phyloP scores from a whole-genome alignment of 2,888 invertebrate genomes.

The Serripes groenlandicus region DNA sequence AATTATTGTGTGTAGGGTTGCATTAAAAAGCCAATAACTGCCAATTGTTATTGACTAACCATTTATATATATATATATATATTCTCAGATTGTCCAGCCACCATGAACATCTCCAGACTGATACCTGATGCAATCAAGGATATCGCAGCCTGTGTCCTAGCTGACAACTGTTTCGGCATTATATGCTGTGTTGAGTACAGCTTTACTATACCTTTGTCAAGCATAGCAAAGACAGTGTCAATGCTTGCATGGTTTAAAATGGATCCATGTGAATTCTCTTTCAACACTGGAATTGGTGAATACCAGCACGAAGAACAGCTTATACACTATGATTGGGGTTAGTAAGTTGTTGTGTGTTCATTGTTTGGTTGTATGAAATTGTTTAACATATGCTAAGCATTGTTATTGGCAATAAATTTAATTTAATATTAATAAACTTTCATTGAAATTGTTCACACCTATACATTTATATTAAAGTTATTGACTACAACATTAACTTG shows the following conservation, averaged over 20 bases:
- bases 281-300: constrained; percentile 34
- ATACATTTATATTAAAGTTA: no score
- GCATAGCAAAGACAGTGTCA: constrained; percentile 34
- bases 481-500: no score
- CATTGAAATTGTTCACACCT: no score
- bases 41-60: no score
- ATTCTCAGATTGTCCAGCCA: constrained; percentile 44
- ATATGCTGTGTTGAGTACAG: constrained; percentile 62
- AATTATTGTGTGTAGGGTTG: no score
- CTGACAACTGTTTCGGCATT: constrained; percentile 70
- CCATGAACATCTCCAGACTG: constrained; percentile 37
- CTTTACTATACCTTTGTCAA: constrained; percentile 61
- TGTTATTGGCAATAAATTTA: no score
- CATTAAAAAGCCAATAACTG: no score
- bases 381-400: no score
- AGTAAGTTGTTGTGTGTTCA: no score
- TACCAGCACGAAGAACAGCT: constrained; percentile 36
- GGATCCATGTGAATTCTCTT: constrained; percentile 47
- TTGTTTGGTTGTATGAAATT: no score
- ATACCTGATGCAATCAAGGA: constrained; percentile 52
- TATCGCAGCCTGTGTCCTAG: constrained; percentile 54
- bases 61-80: no score
- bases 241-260: constrained; percentile 50
- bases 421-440: no score
- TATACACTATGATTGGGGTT: constrained; percentile 62